Evolutionary conservation across 2,888 invertebrate genomes (phyloP), one percentile per base, ranked within the genome.

Genomic region (Tipula vernalis): DNA sequence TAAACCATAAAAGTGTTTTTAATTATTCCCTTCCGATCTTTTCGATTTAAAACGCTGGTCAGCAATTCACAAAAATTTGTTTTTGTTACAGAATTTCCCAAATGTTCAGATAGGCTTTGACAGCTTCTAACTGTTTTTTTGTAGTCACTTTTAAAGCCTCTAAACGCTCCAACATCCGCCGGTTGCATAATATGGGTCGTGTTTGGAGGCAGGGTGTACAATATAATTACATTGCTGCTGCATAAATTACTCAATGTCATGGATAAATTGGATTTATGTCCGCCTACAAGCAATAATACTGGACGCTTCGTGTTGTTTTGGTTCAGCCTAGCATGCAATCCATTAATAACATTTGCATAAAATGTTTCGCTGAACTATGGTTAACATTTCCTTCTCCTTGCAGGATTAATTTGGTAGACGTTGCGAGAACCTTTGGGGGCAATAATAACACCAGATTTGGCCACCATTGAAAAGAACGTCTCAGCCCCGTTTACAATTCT

Each of bases 131-230:
- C n/a, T n/a, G n/a, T n/a, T n/a, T n/a, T n/a, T n/a, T n/a, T n/a
- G n/a, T n/a, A n/a, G n/a, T n/a, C n/a, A n/a, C n/a, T n/a, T n/a
- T n/a, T n/a, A n/a, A n/a, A n/a, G n/a, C n/a, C n/a, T n/a, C n/a
- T n/a, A n/a, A n/a, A n/a, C n/a, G 39, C 87, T 41, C 87, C 87
- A 8, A 88, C 87, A 86, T 88, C 88, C 0, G 87, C 87, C 10
- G 88, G 88, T n/a, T 88, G 87, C 71, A 87, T 87, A n/a, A 88
- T 88, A 85, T 88, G 88, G 0, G 87, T 88, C 2, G 88, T 87
- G 28, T 88, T 88, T 13, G 87, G 87, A 3, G 87, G 86, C 0
- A 88, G 86, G n/a, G 86, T 86, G 47, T 87, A 87, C 5, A 87
- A 39, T 86, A 87, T 88, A 0, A 39, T 39, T 39, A 3, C 39